These are phyloP conservation scores for Acipenser transmontanus DNA, from an alignment of 2,797 vertebrate species.

Conservation along the genomic window DNA sequence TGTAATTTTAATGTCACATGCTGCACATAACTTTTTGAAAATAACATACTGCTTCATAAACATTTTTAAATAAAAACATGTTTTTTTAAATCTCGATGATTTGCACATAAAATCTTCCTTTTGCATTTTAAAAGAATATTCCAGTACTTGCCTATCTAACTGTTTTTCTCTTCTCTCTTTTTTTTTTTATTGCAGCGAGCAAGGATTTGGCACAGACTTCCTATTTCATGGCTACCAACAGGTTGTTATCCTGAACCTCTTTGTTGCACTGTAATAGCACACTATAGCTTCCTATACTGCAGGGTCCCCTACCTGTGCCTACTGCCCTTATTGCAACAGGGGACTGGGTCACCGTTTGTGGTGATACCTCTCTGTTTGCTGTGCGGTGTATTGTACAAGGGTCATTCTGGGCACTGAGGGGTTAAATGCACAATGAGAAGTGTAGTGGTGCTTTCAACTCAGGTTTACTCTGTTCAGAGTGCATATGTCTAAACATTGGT, in stretches of 20 bases:
- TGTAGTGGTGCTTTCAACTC: conserved; percentile 99
- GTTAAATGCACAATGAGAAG: conserved; percentile 99
- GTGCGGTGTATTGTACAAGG: conserved; percentile 98
- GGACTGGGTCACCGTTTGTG: conserved; percentile 83
- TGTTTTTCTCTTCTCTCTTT: conserved; percentile 31
- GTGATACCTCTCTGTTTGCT: conserved; percentile 60
- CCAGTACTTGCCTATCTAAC: conserved; percentile 9
- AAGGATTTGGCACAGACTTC: conserved; percentile 82
- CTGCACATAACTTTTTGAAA: no score
- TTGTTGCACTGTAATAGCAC: conserved; percentile 99
- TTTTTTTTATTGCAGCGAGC: conserved; percentile 70
- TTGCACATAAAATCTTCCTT: conserved; percentile 19
- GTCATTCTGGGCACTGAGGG: conserved; percentile 90
- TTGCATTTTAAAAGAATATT: background rate
- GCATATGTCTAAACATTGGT: conserved; percentile 98
- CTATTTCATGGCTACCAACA: conserved; percentile 85
- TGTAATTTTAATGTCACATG: no score
- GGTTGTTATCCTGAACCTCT: conserved; percentile 88
- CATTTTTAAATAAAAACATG: no score
- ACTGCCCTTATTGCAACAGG: conserved; percentile 88
- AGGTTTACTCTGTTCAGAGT: conserved; percentile 97
- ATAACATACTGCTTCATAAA: no score
- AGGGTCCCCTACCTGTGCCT: conserved; percentile 95
- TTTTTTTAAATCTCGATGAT: no score
- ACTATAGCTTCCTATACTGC: conserved; percentile 99